Percentiles rank a stretch among this genome's conserved stretches.
These are phyloP conservation scores for Arctopsyche grandis DNA, from an alignment of 1,140 invertebrate genomes.

Conservation along the genomic window DNA sequence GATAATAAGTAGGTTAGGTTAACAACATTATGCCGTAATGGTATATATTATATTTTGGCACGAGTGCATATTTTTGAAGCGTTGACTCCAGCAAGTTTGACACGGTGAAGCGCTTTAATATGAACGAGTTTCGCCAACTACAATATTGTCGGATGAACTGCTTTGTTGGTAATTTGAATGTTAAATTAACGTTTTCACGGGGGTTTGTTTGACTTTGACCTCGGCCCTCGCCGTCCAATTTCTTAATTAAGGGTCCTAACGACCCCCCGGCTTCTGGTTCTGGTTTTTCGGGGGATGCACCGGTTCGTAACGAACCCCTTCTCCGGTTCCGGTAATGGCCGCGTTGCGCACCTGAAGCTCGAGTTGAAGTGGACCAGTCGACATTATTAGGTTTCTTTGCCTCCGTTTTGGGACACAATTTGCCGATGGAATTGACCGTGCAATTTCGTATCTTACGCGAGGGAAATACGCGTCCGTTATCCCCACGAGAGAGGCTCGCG, in stretches of 20 bases:
- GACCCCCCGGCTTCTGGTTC: neutral
- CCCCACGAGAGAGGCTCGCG: slow-evolving; percentile 28
- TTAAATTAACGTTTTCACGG: slow-evolving; percentile 15
- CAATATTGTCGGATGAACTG: slow-evolving; percentile 8
- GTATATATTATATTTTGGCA: too few species aligned
- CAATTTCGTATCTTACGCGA: slow-evolving; percentile 29
- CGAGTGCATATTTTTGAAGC: too few species aligned
- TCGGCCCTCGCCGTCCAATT: slow-evolving; percentile 1
- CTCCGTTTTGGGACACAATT: slow-evolving; percentile 11
- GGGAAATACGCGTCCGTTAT: slow-evolving; percentile 2
- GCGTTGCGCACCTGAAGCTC: neutral
- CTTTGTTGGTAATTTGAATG: slow-evolving; percentile 7
- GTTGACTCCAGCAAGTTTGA: too few species aligned
- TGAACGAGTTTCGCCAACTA: neutral
- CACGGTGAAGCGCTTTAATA: neutral
- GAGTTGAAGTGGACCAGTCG: neutral
- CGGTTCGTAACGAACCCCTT: too few species aligned
- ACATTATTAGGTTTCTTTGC: slow-evolving; percentile 14
- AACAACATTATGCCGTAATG: too few species aligned
- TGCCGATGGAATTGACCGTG: slow-evolving; percentile 30
- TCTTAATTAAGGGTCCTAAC: slow-evolving; percentile 5
- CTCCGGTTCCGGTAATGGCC: too few species aligned
- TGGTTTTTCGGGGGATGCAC: too few species aligned
- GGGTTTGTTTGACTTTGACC: neutral
- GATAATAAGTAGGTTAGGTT: too few species aligned